Evolutionary conservation across 2,797 vertebrate species (phyloP), one percentile per base, ranked within the genome.

Genomic region (Darevskia nairensis): DNA sequence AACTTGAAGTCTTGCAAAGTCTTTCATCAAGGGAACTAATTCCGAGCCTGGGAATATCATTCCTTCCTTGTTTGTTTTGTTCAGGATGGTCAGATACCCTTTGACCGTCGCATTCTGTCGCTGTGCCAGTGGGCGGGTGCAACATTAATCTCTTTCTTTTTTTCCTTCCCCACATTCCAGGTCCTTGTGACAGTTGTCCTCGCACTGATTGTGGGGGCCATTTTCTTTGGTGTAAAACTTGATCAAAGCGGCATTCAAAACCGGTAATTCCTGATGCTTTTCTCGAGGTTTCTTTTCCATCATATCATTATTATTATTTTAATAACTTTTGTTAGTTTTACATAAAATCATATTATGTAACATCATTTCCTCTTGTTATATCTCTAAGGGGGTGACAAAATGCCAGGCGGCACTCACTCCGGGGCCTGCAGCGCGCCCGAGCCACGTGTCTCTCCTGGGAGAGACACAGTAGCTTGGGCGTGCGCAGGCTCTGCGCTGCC

Each of bases 211-310:
- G 93, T 96, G 89, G 96, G 96, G 44, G 95, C 95, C 75, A 96
- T 96, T 78, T 96, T 96, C 90, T 96, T 96, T 0, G 92, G 93
- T 17, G 92, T 90, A 64, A 95, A 94, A 68, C 29, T 95, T 86
- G 92, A 96, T 90, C 86, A 19, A 87, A 96, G 94, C 74, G 95
- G 95, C 82, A 94, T 96, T 92, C 96, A 96, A 88, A 96, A 96
- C 79, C 90, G 95, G 96, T 96, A 92, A 92, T 88, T 84, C 55
- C 64, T 80, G 87, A 90, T 84, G 17, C n/a, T 11, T 61, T 32
- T 3, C 50, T 55, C 13, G 13, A 55, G 50, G 13, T 64, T 89
- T 85, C 32, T 86, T 91, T 0, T 44, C 6, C 32, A 0, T 21
- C 5, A 61, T 15, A 32, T 19, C 17, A 9, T 55, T 15, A 55